Evolutionary conservation across 2,888 invertebrate species (phyloP), one percentile per base, ranked within the genome.

Genomic region (Oxytorus armatus): DNA sequence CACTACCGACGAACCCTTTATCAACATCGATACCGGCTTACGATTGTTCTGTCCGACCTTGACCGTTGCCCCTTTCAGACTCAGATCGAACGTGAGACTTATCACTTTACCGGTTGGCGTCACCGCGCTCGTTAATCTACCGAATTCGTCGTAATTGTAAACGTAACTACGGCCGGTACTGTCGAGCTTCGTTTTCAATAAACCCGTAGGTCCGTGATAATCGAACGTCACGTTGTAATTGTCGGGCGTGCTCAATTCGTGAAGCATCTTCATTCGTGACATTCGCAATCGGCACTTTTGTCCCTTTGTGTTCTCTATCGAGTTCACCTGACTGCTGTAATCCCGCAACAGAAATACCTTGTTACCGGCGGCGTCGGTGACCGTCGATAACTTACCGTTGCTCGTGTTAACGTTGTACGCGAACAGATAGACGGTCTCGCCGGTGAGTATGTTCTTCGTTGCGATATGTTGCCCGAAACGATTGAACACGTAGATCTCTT

Each of bases 321-420:
- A 98, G 88, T 98, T 98, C 0, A 98, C 98, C 86, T 96, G 96
- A 77, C 96, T 96, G 4, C 96, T 96, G 89, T 97, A 97, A 89
- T 97, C 97, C 33, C 97, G 93, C 8, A 97, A 92, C 11, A 97
- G 91, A 92, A 97, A 97, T 0, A 97, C 96, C 92, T 97, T 97
- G 88, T 97, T 97, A 61, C 98, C 97, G 3, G 98, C 97, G 0
- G 98, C 96, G 89, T 98, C 98, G 0, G 97, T 97, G 0, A 99
- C 98, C 0, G 97, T 97, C 88, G 97, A 97, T 18, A 99, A 93
- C 90, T 98, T 98, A 0, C 99, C 99, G 88, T 98, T 98, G 88
- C 97, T 98, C 0, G 98, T 98, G 90, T 98, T 98, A 0, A 98
- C 98, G 85, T 98, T 98, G 92, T 99, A 99, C 0, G 98, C 96